Percentiles rank a stretch among this genome's conserved stretches.
These are phyloP conservation scores for Leptinotarsa tumamoca DNA, from an alignment of 2,888 invertebrate species.

Conservation along the genomic window DNA sequence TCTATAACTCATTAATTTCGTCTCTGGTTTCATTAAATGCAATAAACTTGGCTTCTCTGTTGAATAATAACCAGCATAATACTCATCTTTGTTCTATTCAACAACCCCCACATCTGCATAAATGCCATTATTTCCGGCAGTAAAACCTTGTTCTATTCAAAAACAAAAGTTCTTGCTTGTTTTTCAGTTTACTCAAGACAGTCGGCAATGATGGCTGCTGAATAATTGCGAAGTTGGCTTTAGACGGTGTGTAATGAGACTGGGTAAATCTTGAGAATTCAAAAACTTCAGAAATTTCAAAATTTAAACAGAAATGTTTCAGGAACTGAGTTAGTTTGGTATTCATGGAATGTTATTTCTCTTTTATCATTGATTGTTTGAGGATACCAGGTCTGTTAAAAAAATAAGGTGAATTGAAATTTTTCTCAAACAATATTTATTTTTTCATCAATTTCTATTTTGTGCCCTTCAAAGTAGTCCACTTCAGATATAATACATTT, in stretches of 20 bases:
- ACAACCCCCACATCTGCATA: constrained; percentile 40
- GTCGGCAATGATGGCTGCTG: constrained; percentile 24
- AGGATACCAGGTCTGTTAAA: not conserved
- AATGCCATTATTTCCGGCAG: constrained; percentile 41
- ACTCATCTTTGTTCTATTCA: constrained; percentile 30
- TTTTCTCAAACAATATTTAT: too few species aligned
- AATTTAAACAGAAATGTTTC: not conserved
- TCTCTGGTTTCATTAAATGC: constrained; percentile 21
- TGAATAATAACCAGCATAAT: constrained; percentile 39
- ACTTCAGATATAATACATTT: too few species aligned
- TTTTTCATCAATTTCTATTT: too few species aligned
- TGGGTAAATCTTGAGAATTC: constrained; percentile 20
- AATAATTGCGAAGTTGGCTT: constrained; percentile 33
- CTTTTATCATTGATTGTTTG: too few species aligned
- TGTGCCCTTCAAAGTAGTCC: too few species aligned
- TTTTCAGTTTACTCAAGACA: constrained; percentile 38
- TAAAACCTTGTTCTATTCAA: constrained; percentile 35
- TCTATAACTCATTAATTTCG: not conserved
- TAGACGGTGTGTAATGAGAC: constrained; percentile 32
- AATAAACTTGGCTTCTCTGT: constrained; percentile 24
- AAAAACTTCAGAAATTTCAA: constrained; percentile 10
- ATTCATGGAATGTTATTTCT: not conserved
- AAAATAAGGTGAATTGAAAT: not conserved
- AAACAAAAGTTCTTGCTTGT: constrained; percentile 38
- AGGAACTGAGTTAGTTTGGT: not conserved